A percentile compares a stretch with the other conserved stretches of the same genome.
These are phyloP conservation scores for Todiramphus chloris DNA, from an alignment of 2,113 vertebrate species.

Conservation along the genomic window DNA sequence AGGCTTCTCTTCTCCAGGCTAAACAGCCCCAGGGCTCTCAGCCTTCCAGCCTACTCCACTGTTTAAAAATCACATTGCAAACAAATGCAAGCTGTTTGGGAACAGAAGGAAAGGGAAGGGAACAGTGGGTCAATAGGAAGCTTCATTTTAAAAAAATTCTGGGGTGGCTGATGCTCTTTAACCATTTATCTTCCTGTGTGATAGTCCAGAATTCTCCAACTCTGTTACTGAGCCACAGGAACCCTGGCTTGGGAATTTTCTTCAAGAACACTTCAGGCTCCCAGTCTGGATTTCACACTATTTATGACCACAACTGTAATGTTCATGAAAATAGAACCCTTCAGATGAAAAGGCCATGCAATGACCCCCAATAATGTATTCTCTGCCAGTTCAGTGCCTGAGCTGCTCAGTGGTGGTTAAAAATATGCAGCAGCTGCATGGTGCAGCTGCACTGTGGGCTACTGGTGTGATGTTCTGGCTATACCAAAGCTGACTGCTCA, in stretches of 20 bases:
- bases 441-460: background rate
- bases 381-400: background rate
- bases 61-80: background rate
- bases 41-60: background rate
- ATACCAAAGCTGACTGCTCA: background rate
- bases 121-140: background rate
- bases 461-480: background rate
- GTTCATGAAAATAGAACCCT: background rate
- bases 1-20: no score
- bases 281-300: background rate
- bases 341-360: background rate
- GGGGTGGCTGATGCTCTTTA: background rate
- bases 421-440: background rate
- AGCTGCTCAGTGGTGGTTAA: background rate
- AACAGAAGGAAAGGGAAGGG: background rate
- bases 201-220: background rate
- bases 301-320: background rate
- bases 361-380: background rate
- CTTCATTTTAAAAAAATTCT: background rate
- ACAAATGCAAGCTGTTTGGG: background rate
- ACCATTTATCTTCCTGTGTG: background rate
- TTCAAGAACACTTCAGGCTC: background rate
- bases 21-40: no score
- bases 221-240: background rate
- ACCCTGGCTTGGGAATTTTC: background rate